Conservation (phyloP, 2,888 invertebrate species). For the Spisula solida region DNA sequence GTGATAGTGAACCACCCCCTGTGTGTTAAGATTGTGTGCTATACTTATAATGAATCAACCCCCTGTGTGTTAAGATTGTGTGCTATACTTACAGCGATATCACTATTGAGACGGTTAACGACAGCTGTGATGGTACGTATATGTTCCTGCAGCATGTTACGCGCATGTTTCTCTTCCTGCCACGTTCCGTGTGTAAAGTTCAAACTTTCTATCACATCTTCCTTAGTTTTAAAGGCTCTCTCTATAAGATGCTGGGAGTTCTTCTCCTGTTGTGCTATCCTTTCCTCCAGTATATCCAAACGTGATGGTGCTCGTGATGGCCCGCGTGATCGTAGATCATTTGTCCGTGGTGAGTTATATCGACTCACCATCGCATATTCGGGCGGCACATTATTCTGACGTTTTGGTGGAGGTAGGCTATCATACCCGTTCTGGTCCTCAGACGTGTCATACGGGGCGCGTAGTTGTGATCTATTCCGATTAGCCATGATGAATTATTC, state of each 20-base stretch:
- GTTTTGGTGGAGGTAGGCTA: constrained; percentile 59
- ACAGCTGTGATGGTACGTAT: constrained; percentile 87
- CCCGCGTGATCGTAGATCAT: constrained; percentile 36
- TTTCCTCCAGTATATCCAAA: constrained; percentile 82
- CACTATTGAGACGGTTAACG: constrained; percentile 85
- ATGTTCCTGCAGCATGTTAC: constrained; percentile 86
- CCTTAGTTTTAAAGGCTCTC: constrained; percentile 85
- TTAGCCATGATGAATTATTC: constrained; percentile 61
- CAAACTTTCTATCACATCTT: constrained; percentile 86
- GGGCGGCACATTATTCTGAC: constrained; percentile 51
- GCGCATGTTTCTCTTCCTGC: constrained; percentile 86
- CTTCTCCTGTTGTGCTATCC: constrained; percentile 84
- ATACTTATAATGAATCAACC: too few relatives aligned
- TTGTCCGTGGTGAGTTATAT: constrained; percentile 46
- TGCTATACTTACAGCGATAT: constrained; percentile 76
- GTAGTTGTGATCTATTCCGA: constrained; percentile 69
- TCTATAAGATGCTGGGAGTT: constrained; percentile 85
- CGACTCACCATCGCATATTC: constrained; percentile 47
- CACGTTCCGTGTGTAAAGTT: constrained; percentile 86
- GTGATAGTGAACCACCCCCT: too few relatives aligned
- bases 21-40: too few relatives aligned
- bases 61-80: too few relatives aligned
- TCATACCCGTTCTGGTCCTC: constrained; percentile 71
- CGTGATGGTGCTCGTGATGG: constrained; percentile 73
- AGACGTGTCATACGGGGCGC: constrained; percentile 80